Evolutionary conservation across 2,797 vertebrate genomes (phyloP), one percentile per base, ranked within the genome.

Genomic region (Scolopax bukidnonensis): DNA sequence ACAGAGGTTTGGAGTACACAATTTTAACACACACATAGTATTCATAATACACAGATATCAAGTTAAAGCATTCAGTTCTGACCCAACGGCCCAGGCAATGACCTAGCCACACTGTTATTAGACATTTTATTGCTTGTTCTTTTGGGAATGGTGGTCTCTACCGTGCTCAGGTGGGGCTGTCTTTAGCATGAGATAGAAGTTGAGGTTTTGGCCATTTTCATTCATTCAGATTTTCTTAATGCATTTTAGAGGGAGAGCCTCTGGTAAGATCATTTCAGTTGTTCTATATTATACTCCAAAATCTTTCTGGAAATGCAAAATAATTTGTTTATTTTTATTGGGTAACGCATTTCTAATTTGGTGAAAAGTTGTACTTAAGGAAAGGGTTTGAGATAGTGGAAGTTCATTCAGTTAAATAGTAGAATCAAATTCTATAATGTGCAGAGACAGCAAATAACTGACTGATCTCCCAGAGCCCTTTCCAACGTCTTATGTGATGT

Each of bases 81-180:
- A 36, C 76, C 68, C 48, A 67, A n/a, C 9, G 16, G 40, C 60
- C 78, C 56, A 63, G 60, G 36, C 47, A 43, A 40, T 11, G 16
- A 59, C 23, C 23, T 19, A 43, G 0, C 0, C 12, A 54, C 59
- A 61, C n/a, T 2, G 1, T 25, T 68, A 33, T 10, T 40, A 77
- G 38, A 30, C 6, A 28, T 54, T 87, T 4, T 8, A 4, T 21
- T 33, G 30, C 16, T 13, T 27, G 45, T 23, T 51, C 9, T 36
- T 51, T 51, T 54, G 67, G 41, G 30, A 79, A 9, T 7, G 20
- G 53, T 79, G n/a, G 18, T 70, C 19, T 75, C 43, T 56, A 48
- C 38, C 23, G 16, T 24, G 41, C 23, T 69, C 53, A 18, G 11
- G 6, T 70, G 43, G 20, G 7, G 9, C 9, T 84, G 11, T 54